A percentile compares a stretch with the other conserved stretches of the same genome.
Evolutionary conservation across 2,888 invertebrate genomes (phyloP).

Genomic region (Oscheius sp.): DNA sequence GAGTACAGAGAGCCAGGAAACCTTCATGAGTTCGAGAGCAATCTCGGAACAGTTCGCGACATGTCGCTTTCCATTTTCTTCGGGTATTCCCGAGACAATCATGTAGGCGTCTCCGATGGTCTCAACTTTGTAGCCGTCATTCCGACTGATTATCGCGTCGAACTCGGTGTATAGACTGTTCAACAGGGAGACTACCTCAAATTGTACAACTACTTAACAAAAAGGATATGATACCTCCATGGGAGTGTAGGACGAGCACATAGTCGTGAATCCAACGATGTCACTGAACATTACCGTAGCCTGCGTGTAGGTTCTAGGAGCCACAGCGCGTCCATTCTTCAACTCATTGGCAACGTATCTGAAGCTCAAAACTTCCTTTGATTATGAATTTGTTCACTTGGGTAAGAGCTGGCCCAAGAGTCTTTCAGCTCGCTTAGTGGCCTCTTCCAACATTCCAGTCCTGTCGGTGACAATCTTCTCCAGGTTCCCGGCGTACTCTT

Average conservation of each 20-base stretch:
- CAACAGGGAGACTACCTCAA: slow-evolving; percentile 55
- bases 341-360: slow-evolving; percentile 69
- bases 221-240: slow-evolving; percentile 40
- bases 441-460: slow-evolving; percentile 56
- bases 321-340: slow-evolving; percentile 65
- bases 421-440: slow-evolving; percentile 52
- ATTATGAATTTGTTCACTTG: slow-evolving; percentile 34
- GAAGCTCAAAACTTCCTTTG: slow-evolving; percentile 11
- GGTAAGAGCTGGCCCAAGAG: slow-evolving; percentile 56
- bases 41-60: slow-evolving; percentile 51
- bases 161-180: slow-evolving; percentile 69
- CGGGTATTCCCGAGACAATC: slow-evolving; percentile 60
- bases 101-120: slow-evolving; percentile 65
- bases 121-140: slow-evolving; percentile 59
- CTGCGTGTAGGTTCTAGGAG: slow-evolving; percentile 64
- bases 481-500: slow-evolving; percentile 59
- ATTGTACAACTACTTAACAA: background rate
- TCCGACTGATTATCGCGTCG: slow-evolving; percentile 63
- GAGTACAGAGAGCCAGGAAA: background rate
- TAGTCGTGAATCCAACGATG: slow-evolving; percentile 56
- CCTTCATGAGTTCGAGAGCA: slow-evolving; percentile 49
- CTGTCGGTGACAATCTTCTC: slow-evolving; percentile 56
- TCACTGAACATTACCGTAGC: slow-evolving; percentile 69
- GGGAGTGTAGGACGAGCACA: slow-evolving; percentile 50
- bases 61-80: slow-evolving; percentile 59